A percentile compares a stretch with the other conserved stretches of the same genome.
These are phyloP conservation scores for Gambusia holbrooki DNA, from an alignment of 2,113 vertebrate genomes.

Conservation along the genomic window DNA sequence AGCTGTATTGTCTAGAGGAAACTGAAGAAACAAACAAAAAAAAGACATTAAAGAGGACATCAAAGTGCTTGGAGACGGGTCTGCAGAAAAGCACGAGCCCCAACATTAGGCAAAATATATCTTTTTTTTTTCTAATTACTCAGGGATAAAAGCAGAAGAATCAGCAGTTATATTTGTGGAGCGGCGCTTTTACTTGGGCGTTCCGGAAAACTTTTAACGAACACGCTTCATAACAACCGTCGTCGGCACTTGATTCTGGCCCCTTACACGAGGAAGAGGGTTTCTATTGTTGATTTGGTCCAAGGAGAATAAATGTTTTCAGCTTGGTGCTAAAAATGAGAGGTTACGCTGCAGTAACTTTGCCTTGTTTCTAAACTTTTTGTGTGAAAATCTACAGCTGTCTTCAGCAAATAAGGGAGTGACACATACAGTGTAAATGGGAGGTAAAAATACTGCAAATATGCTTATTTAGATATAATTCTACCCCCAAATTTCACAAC, in stretches of 20 bases:
- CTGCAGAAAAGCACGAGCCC: slow-evolving; percentile 44
- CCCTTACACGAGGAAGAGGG: slow-evolving; percentile 56
- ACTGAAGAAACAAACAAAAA: slow-evolving; percentile 23
- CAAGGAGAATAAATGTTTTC: slow-evolving; percentile 42
- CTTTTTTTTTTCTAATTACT: slow-evolving; percentile 62
- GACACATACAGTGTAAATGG: too few species aligned
- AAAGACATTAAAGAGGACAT: slow-evolving; percentile 67
- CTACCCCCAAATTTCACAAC: too few species aligned
- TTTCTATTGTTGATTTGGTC: slow-evolving; percentile 60
- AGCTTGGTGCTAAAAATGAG: slow-evolving; percentile 50
- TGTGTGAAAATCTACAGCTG: slow-evolving; percentile 42
- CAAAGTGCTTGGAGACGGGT: slow-evolving; percentile 67
- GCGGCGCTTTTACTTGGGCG: slow-evolving; percentile 24
- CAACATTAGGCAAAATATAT: slow-evolving; percentile 50
- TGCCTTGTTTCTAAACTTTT: slow-evolving; percentile 53
- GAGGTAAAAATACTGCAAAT: too few species aligned
- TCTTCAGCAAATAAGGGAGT: slow-evolving; percentile 14
- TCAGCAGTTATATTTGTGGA: slow-evolving; percentile 74
- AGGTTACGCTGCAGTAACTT: slow-evolving; percentile 58
- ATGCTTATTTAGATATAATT: too few species aligned
- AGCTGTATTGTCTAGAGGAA: slow-evolving; percentile 37
- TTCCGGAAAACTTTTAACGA: slow-evolving; percentile 58
- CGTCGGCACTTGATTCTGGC: slow-evolving; percentile 45
- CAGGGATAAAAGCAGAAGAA: slow-evolving; percentile 70
- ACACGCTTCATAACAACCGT: slow-evolving; percentile 56